Evolutionary conservation across 2,797 vertebrate genomes (phyloP), one percentile per base, ranked within the genome.

Genomic region (Diceros bicornis): DNA sequence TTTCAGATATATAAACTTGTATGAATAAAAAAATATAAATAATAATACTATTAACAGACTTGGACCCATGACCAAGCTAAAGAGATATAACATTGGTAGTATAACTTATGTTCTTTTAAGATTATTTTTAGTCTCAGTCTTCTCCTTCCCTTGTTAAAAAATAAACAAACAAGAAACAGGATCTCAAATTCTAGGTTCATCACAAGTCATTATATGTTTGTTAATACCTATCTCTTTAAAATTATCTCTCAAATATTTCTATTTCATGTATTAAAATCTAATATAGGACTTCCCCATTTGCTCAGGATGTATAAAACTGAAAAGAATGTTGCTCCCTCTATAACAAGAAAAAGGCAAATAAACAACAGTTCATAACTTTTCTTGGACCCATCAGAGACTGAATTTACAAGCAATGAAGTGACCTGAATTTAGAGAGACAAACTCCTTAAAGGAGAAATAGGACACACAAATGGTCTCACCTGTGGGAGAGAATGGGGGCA

Each of bases 181-280:
- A 20, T 37, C 11, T 41, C 21, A 21, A 90, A 87, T 93, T 75
- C 47, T 50, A 66, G 29, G 7, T 29, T 85, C 4, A 69, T 71
- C n/a, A 27, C 2, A 52, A 64, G 8, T 47, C 17, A 68, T 55
- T 34, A 4, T 52, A 44, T 69, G 27, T 61, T 90, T 87, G 3
- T n/a, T 91, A 69, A 66, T 69, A 89, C 34, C 44, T 91, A 29
- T 57, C 13, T 83, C 27, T 59, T 78, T 61, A 92, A 94, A 83
- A 27, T 21, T 34, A 18, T 74, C n/a, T n/a, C 1, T 32, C 37
- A 61, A 5, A 18, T 89, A 57, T 83, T 83, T 90, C 18, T 71
- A 62, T 90, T 78, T 52, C 57, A 34, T 82, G 1, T 55, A 93
- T 64, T 87, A 89, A 72, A 61, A 79, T 34, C 9, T 92, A 59